Conservation (phyloP, 2,797 vertebrate genomes). For the Anolis apletophallus region DNA sequence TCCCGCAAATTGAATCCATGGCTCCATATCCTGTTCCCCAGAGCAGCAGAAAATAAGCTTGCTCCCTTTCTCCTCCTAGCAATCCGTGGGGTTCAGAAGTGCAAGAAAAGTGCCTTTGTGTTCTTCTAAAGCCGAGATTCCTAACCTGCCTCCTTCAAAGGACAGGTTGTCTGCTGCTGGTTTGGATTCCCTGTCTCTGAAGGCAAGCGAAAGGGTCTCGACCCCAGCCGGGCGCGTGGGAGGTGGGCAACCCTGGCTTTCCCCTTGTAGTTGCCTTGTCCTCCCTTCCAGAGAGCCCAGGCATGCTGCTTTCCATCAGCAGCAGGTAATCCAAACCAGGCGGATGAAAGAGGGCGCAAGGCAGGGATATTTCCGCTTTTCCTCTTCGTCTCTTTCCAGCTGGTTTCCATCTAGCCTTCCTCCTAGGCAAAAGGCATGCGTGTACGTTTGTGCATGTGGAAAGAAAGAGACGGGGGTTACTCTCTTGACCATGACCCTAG, state of each 20-base stretch:
- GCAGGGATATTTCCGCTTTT: conserved; percentile 36
- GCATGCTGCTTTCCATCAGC: conserved; percentile 38
- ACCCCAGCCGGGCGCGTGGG: too few relatives aligned
- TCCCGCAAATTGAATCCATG: too few relatives aligned
- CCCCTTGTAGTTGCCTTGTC: not conserved
- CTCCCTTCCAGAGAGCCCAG: conserved; percentile 10
- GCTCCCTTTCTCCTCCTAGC: not conserved
- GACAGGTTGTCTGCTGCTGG: not conserved
- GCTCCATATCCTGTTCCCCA: too few relatives aligned
- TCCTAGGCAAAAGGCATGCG: not conserved
- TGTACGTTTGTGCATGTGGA: not conserved
- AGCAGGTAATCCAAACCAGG: conserved; percentile 49
- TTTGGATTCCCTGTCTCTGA: not conserved
- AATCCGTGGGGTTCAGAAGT: not conserved
- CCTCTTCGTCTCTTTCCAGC: conserved; percentile 25
- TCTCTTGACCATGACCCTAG: not conserved
- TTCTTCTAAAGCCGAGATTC: not conserved
- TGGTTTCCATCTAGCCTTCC: conserved; percentile 37
- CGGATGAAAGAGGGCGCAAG: conserved; percentile 23
- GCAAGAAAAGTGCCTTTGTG: not conserved
- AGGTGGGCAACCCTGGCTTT: not conserved
- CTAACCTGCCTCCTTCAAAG: not conserved
- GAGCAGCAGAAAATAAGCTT: too few relatives aligned
- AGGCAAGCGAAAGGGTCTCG: not conserved
- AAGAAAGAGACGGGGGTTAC: not conserved